Evolutionary conservation across 2,797 vertebrate species (phyloP).

Genomic region (Sandelia bainsii): DNA sequence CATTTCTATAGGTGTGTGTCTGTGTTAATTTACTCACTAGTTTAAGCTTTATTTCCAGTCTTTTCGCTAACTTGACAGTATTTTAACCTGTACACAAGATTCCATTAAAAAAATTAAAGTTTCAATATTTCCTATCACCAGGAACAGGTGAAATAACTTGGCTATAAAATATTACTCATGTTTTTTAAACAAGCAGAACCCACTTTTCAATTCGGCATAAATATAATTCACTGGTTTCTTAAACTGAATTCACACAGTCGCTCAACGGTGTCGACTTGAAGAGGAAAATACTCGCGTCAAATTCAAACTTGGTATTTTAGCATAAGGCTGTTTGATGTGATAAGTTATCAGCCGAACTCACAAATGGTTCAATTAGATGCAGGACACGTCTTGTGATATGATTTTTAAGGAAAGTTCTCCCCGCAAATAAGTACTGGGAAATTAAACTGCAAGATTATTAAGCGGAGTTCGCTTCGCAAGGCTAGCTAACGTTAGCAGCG

Average conservation of each 20-base stretch:
- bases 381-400: fast-evolving
- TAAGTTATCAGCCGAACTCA: conserved; percentile 1
- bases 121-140: not conserved
- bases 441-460: fast-evolving
- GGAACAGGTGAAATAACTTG: too few relatives aligned
- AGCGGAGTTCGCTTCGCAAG: not conserved
- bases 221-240: too few relatives aligned
- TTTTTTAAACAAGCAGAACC: fast-evolving
- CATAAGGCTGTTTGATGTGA: too few relatives aligned
- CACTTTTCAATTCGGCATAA: not conserved
- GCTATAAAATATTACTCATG: fast-evolving
- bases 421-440: too few relatives aligned
- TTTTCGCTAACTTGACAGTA: not conserved
- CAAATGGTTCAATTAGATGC: fast-evolving
- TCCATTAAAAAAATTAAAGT: fast-evolving
- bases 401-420: fast-evolving
- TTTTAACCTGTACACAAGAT: not conserved
- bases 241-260: too few relatives aligned
- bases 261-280: too few relatives aligned
- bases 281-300: too few relatives aligned
- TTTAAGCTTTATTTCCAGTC: too few relatives aligned
- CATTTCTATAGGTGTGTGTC: too few relatives aligned
- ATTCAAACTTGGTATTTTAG: too few relatives aligned
- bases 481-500: not conserved
- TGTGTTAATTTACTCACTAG: too few relatives aligned